Base-by-base conservation (phyloP, 2,797 vertebrate genomes). In the Hipposideros larvatus region DNA sequence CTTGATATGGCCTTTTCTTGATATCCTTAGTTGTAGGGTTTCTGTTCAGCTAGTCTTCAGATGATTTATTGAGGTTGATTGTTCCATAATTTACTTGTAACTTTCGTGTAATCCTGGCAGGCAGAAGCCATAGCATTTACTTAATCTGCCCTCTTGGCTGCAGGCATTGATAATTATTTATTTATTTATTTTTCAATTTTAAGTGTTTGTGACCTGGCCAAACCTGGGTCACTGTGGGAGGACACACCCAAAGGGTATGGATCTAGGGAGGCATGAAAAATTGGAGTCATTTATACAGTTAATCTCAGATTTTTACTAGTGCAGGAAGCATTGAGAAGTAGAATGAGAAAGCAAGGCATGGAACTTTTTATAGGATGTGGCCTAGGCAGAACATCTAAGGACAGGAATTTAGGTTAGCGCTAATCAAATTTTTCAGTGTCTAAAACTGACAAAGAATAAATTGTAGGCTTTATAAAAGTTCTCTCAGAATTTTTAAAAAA, bases 391-490 rank as follows among this genome's bases (percentile, higher is more conserved):
- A 5, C n/a, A 53, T 43, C 6, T 7, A 11, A 87, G 41, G n/a
- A 41, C 1, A 71, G 15, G 11, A 79, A 87, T 66, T n/a, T 84
- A 70, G 83, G 79, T 71, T 79, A 84, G 4, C 18, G 78, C 10
- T 66, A 2, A 51, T 51, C 43, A 89, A 87, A 86, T 18, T 41
- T 61, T 34, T 57, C 19, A 79, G 2, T 88, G 31, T 89, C 9
- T 13, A 46, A 66, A 61, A 16, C 22, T 78, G n/a, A 55, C 70
- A 82, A 80, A 53, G 41, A 83, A 77, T 43, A 57, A 66, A 80
- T 90, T 53, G 1, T 16, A 61, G 63, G 13, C 37, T 88, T 93
- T 82, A 22, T 70, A 61, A 92, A 94, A 61, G 51, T 66, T 21
- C 0, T 28, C 5, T 80, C 11, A 34, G 7, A 51, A 9, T 78